Base-by-base conservation (phyloP, 2,113 vertebrate genomes). In the Hepsetus odoe region DNA sequence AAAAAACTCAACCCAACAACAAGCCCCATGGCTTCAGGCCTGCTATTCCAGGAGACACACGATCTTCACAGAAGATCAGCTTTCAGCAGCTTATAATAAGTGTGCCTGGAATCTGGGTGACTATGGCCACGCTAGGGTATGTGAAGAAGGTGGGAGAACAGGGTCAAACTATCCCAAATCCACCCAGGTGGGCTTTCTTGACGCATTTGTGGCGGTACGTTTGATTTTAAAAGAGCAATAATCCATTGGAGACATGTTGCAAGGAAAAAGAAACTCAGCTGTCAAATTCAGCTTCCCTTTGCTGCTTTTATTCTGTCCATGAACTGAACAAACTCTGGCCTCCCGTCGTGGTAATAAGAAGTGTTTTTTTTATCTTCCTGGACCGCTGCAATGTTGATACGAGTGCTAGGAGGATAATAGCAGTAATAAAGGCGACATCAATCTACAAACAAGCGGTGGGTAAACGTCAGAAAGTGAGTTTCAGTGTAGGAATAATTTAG, bases 1-100 rank as follows among this genome's bases (percentile, higher is more conserved):
- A n/a, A n/a, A 11, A 32, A 30, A 1, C 59, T 67, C 20, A 18
- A 32, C 2, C 58, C 69, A 78, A 82, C 74, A 85, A 84, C 87
- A 90, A 86, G 87, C 86, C 69, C 58, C 80, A 81, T 79, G 88
- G 86, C 84, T 87, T 87, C 77, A 84, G 86, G 14, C 65, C 79
- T 83, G 84, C 85, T 91, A 90, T 90, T 92, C 87, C 58, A 26
- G 76, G 75, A 55, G 87, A 87, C 81, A 91, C 87, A 84, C 5
- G 72, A 91, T 68, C 88, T 85, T 79, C 6, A 68, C 53, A 3
- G 14, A 26, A 78, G 84, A 67, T 90, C 83, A 76, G 77, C 76
- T 91, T 89, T 89, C 90, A 87, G 79, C 42, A 79, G 84, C 86
- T 86, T 89, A 85, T 87, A 87, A 90, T 85, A 91, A 82, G 79